phyloP scores from a whole-genome alignment of 2,888 invertebrate genomes.

The Cacoxenus indagator region DNA sequence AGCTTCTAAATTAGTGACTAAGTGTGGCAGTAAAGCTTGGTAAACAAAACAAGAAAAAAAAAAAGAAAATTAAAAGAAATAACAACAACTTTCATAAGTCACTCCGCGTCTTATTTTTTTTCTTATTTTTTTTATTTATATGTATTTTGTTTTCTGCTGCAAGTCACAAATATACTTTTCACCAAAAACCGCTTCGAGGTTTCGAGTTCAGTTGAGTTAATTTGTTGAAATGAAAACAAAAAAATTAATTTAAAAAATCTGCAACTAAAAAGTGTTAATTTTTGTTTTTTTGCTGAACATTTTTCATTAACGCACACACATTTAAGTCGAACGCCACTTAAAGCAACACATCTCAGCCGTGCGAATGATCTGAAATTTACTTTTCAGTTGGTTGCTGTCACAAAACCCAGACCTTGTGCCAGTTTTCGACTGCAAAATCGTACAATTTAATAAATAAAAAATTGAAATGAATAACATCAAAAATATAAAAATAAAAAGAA shows the following conservation, averaged over 20 bases:
- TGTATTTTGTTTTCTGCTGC: too few relatives aligned
- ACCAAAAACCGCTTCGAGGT: not conserved
- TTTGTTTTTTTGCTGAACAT: constrained; percentile 37
- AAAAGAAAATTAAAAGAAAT: not conserved
- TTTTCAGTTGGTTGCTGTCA: not conserved
- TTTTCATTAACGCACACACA: constrained; percentile 46
- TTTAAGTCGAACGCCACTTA: constrained; percentile 17
- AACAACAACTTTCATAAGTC: constrained; percentile 46
- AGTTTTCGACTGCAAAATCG: constrained; percentile 38
- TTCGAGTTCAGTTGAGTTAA: constrained; percentile 31
- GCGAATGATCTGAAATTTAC: constrained; percentile 40
- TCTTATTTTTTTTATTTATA: not conserved
- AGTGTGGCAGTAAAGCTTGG: constrained; percentile 40
- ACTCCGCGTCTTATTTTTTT: constrained; percentile 42
- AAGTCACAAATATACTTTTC: constrained; percentile 27
- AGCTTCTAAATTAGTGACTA: constrained; percentile 29
- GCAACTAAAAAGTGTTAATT: not conserved
- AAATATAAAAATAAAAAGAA: constrained; percentile 41
- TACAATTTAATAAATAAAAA: not conserved
- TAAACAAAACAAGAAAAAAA: not conserved
- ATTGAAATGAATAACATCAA: not conserved
- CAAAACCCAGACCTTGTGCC: constrained; percentile 61
- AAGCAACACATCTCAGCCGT: constrained; percentile 48
- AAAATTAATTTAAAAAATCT: too few relatives aligned
- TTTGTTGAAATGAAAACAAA: constrained; percentile 12